Conservation (phyloP, 2,888 invertebrate species). For the Tipula helvola region DNA sequence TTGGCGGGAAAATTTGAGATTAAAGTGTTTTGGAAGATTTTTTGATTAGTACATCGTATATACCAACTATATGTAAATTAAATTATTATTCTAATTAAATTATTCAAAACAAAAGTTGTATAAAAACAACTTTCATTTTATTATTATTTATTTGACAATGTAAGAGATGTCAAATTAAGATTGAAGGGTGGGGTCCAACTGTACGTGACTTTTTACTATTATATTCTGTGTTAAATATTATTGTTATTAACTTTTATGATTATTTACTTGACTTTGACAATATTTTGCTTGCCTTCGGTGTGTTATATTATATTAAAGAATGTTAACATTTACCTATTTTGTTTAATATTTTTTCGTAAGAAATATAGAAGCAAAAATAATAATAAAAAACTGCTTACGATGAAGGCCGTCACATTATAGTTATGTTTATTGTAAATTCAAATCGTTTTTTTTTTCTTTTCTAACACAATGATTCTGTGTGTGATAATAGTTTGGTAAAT, state of each 20-base stretch:
- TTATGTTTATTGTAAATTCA: not conserved
- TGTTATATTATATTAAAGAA: not conserved
- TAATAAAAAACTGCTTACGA: not conserved
- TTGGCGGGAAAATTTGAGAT: too few relatives aligned
- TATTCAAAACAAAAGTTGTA: not conserved
- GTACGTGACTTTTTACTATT: not conserved
- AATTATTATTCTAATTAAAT: not conserved
- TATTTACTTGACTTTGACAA: constrained; percentile 4
- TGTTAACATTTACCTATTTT: not conserved
- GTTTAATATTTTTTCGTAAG: not conserved
- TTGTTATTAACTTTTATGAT: not conserved
- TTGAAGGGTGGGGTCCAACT: not conserved
- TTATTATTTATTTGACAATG: not conserved
- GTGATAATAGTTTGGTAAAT: not conserved
- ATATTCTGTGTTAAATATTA: not conserved
- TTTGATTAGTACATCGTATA: too few relatives aligned
- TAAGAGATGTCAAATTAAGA: not conserved
- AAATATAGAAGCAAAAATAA: not conserved
- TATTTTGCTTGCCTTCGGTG: not conserved
- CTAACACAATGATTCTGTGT: not conserved
- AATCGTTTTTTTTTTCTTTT: not conserved
- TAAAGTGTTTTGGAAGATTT: too few relatives aligned
- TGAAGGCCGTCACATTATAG: not conserved
- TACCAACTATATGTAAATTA: not conserved
- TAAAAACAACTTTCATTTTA: not conserved